Conservation (phyloP, 2,113 vertebrate species). For the Rhinopomastus cyanomelas region DNA sequence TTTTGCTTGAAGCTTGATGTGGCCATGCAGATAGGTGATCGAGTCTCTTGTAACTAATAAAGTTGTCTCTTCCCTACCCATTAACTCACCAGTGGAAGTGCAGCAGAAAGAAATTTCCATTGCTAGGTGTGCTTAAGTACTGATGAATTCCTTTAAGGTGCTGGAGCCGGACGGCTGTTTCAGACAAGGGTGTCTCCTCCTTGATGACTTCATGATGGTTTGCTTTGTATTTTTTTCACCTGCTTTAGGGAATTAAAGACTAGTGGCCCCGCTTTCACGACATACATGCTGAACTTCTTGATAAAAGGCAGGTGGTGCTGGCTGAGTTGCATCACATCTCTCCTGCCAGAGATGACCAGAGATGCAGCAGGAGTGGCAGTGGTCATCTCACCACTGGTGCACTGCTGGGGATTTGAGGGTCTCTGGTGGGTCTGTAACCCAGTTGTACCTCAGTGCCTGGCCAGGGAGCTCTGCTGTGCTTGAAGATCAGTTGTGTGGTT, state of each 20-base stretch:
- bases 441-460: background rate
- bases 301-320: background rate
- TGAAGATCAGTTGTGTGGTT: background rate
- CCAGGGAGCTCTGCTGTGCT: background rate
- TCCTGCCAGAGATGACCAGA: background rate
- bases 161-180: background rate
- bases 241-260: background rate
- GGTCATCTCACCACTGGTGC: background rate
- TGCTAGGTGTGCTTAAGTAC: background rate
- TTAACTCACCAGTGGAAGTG: background rate
- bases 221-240: background rate
- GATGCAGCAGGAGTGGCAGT: fast-evolving
- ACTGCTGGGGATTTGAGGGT: background rate
- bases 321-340: fast-evolving
- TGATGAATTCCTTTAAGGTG: background rate
- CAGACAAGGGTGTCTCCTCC: background rate
- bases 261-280: background rate
- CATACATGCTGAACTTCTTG: background rate
- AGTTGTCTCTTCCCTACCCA: background rate
- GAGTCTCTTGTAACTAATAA: background rate
- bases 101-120: background rate
- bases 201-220: background rate
- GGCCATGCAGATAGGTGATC: background rate
- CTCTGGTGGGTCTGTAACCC: background rate
- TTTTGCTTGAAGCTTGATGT: background rate